phyloP scores from a whole-genome alignment of 2,113 vertebrate genomes.

The Euleptes europaea region DNA sequence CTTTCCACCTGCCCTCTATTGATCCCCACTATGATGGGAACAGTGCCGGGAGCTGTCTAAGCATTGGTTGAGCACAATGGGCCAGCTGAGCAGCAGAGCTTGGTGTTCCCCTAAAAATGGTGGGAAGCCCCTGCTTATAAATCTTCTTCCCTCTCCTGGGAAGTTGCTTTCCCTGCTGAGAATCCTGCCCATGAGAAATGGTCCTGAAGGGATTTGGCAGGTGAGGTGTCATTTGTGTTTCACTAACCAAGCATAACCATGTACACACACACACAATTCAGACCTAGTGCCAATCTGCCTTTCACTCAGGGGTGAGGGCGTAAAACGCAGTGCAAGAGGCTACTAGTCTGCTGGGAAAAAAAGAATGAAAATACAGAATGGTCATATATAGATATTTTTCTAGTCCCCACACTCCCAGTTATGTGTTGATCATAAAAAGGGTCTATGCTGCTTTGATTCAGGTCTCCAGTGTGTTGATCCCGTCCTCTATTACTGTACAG shows the following conservation, averaged over 20 bases:
- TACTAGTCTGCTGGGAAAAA: too few relatives aligned
- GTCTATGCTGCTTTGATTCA: neutral
- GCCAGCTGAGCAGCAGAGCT: slow-evolving; percentile 64
- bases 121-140: slow-evolving; percentile 59
- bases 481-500: neutral
- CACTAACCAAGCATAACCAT: slow-evolving; percentile 62
- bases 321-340: neutral
- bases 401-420: neutral
- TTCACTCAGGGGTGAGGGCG: neutral
- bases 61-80: slow-evolving; percentile 18
- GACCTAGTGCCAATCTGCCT: slow-evolving; percentile 21
- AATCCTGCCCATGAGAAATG: slow-evolving; percentile 40
- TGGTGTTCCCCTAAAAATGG: slow-evolving; percentile 62
- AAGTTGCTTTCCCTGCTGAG: neutral
- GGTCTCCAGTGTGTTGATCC: neutral
- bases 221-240: slow-evolving; percentile 47
- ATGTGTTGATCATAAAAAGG: neutral
- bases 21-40: slow-evolving; percentile 12
- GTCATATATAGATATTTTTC: neutral
- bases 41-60: neutral
- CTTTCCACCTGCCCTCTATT: slow-evolving; percentile 10
- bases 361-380: neutral
- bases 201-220: slow-evolving; percentile 53
- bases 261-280: neutral
- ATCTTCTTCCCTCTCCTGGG: slow-evolving; percentile 35